phyloP scores from a whole-genome alignment of 2,888 invertebrate genomes.

The Catotricha subobsoleta region DNA sequence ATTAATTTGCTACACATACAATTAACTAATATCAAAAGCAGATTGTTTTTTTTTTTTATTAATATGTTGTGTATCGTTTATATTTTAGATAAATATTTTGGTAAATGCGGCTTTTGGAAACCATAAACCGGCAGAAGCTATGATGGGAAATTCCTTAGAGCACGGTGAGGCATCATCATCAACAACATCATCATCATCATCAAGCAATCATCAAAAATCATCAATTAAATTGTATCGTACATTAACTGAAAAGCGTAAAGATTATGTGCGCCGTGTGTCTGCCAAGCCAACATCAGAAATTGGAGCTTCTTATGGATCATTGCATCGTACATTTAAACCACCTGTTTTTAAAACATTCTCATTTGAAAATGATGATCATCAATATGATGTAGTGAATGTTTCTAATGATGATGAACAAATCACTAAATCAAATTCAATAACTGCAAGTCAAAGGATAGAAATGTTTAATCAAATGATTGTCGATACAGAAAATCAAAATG shows the following conservation, averaged over 20 bases:
- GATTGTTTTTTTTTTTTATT: too few species aligned
- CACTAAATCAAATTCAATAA: too few species aligned
- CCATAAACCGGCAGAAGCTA: background rate
- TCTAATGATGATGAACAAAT: conserved; percentile 10
- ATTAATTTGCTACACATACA: too few species aligned
- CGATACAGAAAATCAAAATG: too few species aligned
- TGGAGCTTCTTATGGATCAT: conserved; percentile 14
- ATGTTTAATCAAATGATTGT: background rate
- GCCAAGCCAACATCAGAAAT: conserved; percentile 16
- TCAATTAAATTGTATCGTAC: conserved; percentile 35
- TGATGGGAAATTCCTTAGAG: conserved; percentile 7
- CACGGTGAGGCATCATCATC: conserved; percentile 1
- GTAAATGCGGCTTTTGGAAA: conserved; percentile 17
- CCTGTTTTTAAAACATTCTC: conserved; percentile 14
- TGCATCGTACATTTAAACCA: conserved; percentile 15
- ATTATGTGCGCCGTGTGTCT: conserved; percentile 45
- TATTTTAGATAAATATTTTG: conserved; percentile 18
- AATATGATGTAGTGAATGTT: too few species aligned
- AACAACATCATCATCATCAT: conserved; percentile 19
- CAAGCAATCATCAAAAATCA: conserved; percentile 23
- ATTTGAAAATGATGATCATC: conserved; percentile 10
- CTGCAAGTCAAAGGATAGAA: background rate
- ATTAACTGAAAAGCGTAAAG: conserved; percentile 44
- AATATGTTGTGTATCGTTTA: too few species aligned
- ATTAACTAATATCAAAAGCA: too few species aligned